Conservation (phyloP, 1,140 invertebrate species). For the Tyrophagus putrescentiae region DNA sequence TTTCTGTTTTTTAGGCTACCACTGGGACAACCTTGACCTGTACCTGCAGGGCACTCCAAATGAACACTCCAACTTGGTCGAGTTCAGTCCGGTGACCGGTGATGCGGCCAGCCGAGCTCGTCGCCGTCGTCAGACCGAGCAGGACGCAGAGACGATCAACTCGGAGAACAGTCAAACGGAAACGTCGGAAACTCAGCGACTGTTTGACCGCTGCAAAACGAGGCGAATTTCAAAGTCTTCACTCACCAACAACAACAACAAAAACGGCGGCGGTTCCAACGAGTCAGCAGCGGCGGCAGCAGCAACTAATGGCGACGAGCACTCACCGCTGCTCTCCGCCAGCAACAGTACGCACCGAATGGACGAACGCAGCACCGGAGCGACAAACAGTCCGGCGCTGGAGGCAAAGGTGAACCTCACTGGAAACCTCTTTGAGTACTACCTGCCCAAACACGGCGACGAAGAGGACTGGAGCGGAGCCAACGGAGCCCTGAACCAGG, state of each 20-base stretch:
- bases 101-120: background rate
- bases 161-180: background rate
- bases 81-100: background rate
- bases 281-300: background rate
- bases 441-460: conserved; percentile 9
- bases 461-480: background rate
- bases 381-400: background rate
- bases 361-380: background rate
- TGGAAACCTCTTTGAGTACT: background rate
- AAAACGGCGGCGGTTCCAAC: background rate
- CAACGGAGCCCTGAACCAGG: background rate
- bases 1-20: background rate
- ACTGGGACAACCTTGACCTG: conserved; percentile 8
- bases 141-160: background rate
- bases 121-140: background rate
- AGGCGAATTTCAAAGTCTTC: background rate
- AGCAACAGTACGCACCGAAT: background rate
- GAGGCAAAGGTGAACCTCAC: background rate
- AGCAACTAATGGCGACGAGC: background rate
- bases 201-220: background rate
- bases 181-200: background rate
- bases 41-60: background rate
- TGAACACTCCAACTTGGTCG: too few species aligned
- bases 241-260: background rate
- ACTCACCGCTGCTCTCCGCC: background rate